A percentile compares a stretch with the other conserved stretches of the same genome.
These are phyloP conservation scores for Drosophila ustulata DNA, from an alignment of 2,888 invertebrate genomes.

Conservation along the genomic window DNA sequence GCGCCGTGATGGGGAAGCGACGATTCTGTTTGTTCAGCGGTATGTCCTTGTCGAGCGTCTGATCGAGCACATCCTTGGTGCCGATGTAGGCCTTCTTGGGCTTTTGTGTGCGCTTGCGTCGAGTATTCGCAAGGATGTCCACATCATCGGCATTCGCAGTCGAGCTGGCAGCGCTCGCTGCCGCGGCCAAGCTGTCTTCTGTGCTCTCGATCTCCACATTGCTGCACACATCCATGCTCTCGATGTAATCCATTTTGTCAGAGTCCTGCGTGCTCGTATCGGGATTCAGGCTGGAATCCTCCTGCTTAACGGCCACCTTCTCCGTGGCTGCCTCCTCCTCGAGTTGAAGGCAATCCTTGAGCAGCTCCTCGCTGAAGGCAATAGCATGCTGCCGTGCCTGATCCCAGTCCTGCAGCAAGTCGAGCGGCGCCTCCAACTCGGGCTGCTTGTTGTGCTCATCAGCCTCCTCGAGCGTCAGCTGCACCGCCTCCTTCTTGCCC, in stretches of 20 bases:
- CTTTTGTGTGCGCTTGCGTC: slow-evolving; percentile 73
- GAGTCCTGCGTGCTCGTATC: slow-evolving; percentile 71
- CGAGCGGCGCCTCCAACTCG: slow-evolving; percentile 79
- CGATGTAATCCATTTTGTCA: slow-evolving; percentile 81
- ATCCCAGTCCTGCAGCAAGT: slow-evolving; percentile 86
- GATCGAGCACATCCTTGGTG: slow-evolving; percentile 80
- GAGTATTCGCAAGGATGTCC: slow-evolving; percentile 50
- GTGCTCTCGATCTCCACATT: slow-evolving; percentile 83
- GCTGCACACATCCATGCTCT: slow-evolving; percentile 83
- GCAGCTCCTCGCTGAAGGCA: slow-evolving; percentile 78
- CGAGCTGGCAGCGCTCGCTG: slow-evolving; percentile 42
- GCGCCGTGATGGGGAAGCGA: slow-evolving; percentile 86
- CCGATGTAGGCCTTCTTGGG: slow-evolving; percentile 75
- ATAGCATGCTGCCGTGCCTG: slow-evolving; percentile 86
- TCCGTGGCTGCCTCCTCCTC: slow-evolving; percentile 11
- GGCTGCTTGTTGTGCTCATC: slow-evolving; percentile 70
- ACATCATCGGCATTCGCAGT: slow-evolving; percentile 62
- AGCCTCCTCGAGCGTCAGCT: slow-evolving; percentile 66
- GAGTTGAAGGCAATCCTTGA: slow-evolving; percentile 61
- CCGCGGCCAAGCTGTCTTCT: slow-evolving; percentile 70
- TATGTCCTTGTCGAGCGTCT: slow-evolving; percentile 83
- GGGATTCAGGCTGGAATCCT: slow-evolving; percentile 27
- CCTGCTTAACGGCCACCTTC: slow-evolving; percentile 60
- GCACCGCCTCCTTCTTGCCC: slow-evolving; percentile 84
- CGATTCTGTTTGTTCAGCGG: slow-evolving; percentile 87